Percentiles rank a stretch among this genome's conserved stretches.
phyloP scores from a whole-genome alignment of 2,888 invertebrate genomes.

The Rotaria sp. region DNA sequence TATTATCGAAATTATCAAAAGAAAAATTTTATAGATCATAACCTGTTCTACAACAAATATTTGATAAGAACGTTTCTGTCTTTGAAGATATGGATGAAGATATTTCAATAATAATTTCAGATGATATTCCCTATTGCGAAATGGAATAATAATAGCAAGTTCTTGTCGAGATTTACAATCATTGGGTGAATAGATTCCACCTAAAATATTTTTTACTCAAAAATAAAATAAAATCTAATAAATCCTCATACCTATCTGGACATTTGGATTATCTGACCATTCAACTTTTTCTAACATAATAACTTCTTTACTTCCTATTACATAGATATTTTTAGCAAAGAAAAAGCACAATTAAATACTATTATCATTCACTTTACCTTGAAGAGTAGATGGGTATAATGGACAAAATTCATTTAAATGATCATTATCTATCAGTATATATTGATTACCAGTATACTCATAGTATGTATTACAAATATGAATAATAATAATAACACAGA shows the following conservation, averaged over 20 bases:
- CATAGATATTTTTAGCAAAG: background rate
- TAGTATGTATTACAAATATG: background rate
- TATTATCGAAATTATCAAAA: no score
- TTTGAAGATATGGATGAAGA: constrained; percentile 58
- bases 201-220: background rate
- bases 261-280: background rate
- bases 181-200: constrained; percentile 29
- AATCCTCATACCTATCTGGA: background rate
- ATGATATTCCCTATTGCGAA: constrained; percentile 57
- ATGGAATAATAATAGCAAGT: constrained; percentile 51
- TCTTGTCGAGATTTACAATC: constrained; percentile 41
- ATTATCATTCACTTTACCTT: background rate
- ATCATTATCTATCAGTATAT: background rate
- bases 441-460: constrained; percentile 7
- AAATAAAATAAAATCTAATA: background rate
- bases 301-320: background rate
- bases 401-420: background rate
- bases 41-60: constrained; percentile 60
- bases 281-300: background rate
- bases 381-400: background rate
- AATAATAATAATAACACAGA: background rate
- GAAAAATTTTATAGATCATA: background rate
- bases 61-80: constrained; percentile 58
- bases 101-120: constrained; percentile 56
- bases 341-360: background rate